Evolutionary conservation across 2,113 vertebrate species (phyloP).

Genomic region (Pipa parva): DNA sequence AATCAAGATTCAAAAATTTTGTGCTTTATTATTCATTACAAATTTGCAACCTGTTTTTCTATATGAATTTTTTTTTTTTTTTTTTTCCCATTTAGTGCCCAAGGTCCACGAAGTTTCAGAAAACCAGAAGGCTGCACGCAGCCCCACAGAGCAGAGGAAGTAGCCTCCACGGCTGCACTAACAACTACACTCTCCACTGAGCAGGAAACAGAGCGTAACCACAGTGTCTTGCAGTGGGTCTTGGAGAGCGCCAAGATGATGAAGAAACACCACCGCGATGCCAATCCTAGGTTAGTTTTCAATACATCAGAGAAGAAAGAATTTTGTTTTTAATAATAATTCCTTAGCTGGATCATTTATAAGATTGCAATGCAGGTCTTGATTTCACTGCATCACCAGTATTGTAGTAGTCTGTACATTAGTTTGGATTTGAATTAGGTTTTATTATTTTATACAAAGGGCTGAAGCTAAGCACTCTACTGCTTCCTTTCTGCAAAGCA

Average conservation of each 20-base stretch:
- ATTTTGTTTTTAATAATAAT: too few relatives aligned
- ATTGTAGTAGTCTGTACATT: too few relatives aligned
- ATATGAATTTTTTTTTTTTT: not conserved
- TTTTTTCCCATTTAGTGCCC: slow-evolving; percentile 1
- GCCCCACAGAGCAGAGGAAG: slow-evolving; percentile 12
- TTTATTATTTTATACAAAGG: too few relatives aligned
- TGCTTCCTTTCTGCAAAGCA: too few relatives aligned
- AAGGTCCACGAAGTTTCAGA: slow-evolving; percentile 16
- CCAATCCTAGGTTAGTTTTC: slow-evolving; percentile 4
- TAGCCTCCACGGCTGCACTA: not conserved
- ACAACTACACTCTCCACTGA: slow-evolving; percentile 27
- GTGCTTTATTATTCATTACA: too few relatives aligned
- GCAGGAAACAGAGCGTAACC: slow-evolving; percentile 31
- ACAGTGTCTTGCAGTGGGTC: slow-evolving; percentile 39
- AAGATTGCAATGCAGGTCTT: too few relatives aligned
- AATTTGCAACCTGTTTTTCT: not conserved
- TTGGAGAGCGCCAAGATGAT: slow-evolving; percentile 33
- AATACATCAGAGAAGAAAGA: too few relatives aligned
- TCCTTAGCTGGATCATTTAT: too few relatives aligned
- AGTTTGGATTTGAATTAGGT: too few relatives aligned
- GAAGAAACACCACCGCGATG: slow-evolving; percentile 37
- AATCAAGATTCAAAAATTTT: not conserved
- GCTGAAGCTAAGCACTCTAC: too few relatives aligned
- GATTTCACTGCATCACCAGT: too few relatives aligned
- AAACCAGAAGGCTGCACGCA: slow-evolving; percentile 20